Conservation (phyloP, 2,113 vertebrate genomes). For the Thomomys bottae region DNA sequence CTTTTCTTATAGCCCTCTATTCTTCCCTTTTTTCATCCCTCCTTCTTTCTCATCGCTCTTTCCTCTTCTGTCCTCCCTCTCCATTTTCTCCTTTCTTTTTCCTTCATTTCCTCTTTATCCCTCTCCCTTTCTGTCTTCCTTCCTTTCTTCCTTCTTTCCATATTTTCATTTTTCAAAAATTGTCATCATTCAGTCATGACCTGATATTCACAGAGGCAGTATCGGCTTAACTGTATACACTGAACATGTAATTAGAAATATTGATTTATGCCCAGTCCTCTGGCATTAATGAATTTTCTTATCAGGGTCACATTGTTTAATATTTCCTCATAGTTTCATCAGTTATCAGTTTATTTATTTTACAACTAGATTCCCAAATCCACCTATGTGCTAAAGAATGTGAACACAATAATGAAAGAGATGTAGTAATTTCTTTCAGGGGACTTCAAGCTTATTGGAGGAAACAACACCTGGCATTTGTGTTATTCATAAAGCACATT, state of each 20-base stretch:
- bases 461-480: not conserved
- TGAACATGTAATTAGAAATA: not conserved
- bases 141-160: not conserved
- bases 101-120: not conserved
- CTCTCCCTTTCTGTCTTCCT: not conserved
- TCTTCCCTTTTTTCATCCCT: not conserved
- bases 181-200: not conserved
- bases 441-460: conserved; percentile 1
- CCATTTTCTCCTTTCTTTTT: no score
- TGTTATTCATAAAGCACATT: not conserved
- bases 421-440: not conserved
- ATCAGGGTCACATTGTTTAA: not conserved
- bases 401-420: not conserved
- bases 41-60: not conserved
- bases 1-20: not conserved
- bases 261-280: not conserved
- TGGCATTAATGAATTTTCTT: not conserved
- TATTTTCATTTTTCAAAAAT: not conserved
- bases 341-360: conserved; percentile 25
- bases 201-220: not conserved
- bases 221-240: not conserved
- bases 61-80: no score
- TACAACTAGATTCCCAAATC: conserved; percentile 3
- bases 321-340: conserved; percentile 7
- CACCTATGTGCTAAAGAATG: not conserved